A percentile compares a stretch with the other conserved stretches of the same genome.
phyloP scores from a whole-genome alignment of 2,113 vertebrate species.

The Vireo altiloquus region DNA sequence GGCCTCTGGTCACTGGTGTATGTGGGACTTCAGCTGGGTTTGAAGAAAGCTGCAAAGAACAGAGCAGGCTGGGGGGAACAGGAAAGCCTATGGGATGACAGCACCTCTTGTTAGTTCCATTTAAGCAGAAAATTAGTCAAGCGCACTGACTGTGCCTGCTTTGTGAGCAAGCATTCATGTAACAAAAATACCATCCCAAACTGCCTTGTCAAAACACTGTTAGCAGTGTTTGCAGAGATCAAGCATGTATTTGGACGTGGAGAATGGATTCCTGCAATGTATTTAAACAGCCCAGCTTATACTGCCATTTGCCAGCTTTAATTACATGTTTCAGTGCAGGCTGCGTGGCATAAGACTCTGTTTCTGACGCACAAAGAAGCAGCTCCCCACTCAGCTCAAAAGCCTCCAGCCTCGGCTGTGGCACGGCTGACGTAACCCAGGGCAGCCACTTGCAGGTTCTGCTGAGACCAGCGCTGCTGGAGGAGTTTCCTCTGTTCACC shows the following conservation, averaged over 20 bases:
- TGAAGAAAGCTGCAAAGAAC: not conserved
- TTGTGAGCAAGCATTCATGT: not conserved
- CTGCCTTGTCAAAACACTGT: not conserved
- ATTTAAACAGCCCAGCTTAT: not conserved
- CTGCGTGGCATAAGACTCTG: not conserved
- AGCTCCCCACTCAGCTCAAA: not conserved
- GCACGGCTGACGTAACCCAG: not conserved
- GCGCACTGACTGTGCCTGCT: not conserved
- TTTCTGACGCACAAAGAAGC: accelerated
- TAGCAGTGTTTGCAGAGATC: not conserved
- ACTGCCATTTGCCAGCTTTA: not conserved
- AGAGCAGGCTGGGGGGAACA: not conserved
- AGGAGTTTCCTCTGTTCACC: not conserved
- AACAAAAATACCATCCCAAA: not conserved
- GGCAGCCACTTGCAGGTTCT: not conserved
- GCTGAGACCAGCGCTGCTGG: not conserved
- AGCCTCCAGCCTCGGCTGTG: not conserved
- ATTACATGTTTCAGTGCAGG: not conserved
- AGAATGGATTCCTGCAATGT: not conserved
- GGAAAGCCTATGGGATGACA: not conserved
- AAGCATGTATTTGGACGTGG: not conserved
- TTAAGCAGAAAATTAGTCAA: not conserved
- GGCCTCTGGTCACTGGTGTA: not conserved
- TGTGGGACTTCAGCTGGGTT: not conserved
- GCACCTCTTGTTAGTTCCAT: not conserved